A percentile compares a stretch with the other conserved stretches of the same genome.
Evolutionary conservation across 2,797 vertebrate genomes (phyloP).

Genomic region (Catostomus latipinnis): DNA sequence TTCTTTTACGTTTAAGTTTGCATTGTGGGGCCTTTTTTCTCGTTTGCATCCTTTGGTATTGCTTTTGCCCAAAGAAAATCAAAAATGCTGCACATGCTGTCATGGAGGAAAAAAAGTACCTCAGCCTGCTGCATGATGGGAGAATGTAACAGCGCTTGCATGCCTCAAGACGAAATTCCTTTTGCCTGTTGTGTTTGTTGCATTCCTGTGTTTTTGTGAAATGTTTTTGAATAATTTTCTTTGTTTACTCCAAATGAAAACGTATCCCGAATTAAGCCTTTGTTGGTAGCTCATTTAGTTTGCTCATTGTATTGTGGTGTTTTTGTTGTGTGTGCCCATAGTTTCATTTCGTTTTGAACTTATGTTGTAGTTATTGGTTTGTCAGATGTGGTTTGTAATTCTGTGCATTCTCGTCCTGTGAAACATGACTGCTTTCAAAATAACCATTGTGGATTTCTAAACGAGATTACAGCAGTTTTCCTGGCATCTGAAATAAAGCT

Average conservation of each 20-base stretch:
- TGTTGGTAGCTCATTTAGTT: conserved; percentile 17
- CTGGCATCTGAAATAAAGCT: conserved; percentile 71
- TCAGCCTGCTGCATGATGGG: conserved; percentile 95
- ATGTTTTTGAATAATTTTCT: conserved; percentile 47
- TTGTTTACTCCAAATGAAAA: conserved; percentile 56
- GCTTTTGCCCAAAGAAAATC: conserved; percentile 83
- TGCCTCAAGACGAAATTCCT: conserved; percentile 78
- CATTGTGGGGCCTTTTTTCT: conserved; percentile 96
- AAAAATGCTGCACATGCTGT: conserved; percentile 86
- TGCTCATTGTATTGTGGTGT: conserved; percentile 60
- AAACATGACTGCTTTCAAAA: conserved; percentile 84
- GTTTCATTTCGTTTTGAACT: conserved; percentile 65
- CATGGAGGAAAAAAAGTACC: conserved; percentile 73
- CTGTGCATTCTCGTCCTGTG: conserved; percentile 70
- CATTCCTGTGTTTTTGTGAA: conserved; percentile 69
- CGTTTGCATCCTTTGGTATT: conserved; percentile 97
- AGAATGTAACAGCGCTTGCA: conserved; percentile 88
- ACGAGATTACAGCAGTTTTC: conserved; percentile 78
- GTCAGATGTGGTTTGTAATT: conserved; percentile 72
- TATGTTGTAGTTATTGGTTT: conserved; percentile 53
- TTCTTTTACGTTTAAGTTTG: conserved; percentile 81
- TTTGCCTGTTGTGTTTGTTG: conserved; percentile 67
- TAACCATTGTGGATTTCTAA: conserved; percentile 71
- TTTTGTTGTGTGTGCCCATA: conserved; percentile 61
- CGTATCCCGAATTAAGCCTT: conserved; percentile 67